Evolutionary conservation across 2,888 invertebrate species (phyloP), one percentile per base, ranked within the genome.

Genomic region (Encarsia formosa): DNA sequence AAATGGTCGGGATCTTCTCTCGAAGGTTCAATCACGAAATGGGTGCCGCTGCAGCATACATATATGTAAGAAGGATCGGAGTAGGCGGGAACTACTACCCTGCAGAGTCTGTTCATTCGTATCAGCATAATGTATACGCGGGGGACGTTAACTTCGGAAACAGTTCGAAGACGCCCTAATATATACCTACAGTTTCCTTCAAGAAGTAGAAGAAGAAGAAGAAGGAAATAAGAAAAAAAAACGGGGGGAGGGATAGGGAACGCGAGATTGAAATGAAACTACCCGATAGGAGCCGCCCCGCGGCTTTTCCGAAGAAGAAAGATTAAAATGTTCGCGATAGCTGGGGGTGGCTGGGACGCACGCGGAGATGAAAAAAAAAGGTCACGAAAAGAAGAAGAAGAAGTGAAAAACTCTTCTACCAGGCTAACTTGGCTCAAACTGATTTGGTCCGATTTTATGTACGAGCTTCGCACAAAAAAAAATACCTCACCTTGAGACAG

Each of bases 191-290:
- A n/a, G n/a, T n/a, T n/a, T n/a, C n/a, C n/a, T n/a, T n/a, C 1
- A 11, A 34, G n/a, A 13, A 34, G 40, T n/a, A 22, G 35, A 37
- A 46, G 43, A 18, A 34, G 29, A 9, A 22, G 29, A 19, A 13
- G 4, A 24, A 18, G 40, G 29, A 9, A 18, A 38, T 11, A 56
- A 55, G 56, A 50, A 54, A 50, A 44, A 6, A 29, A 35, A 23
- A 40, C 38, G 37, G 52, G 54, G 40, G 35, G 32, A 54, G 54
- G 53, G 56, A 56, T 43, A 24, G n/a, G 24, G 41, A 43, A 52
- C 51, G 45, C 39, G 65, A 68, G 66, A 69, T 69, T 69, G 68
- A 67, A 69, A 68, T 69, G 68, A 65, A 70, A 69, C 68, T 66
- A 68, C 63, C 47, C 53, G 53, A 57, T 57, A 54, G 53, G 53